These are phyloP conservation scores for Perdita meconis DNA, from an alignment of 2,888 invertebrate genomes.

Conservation along the genomic window DNA sequence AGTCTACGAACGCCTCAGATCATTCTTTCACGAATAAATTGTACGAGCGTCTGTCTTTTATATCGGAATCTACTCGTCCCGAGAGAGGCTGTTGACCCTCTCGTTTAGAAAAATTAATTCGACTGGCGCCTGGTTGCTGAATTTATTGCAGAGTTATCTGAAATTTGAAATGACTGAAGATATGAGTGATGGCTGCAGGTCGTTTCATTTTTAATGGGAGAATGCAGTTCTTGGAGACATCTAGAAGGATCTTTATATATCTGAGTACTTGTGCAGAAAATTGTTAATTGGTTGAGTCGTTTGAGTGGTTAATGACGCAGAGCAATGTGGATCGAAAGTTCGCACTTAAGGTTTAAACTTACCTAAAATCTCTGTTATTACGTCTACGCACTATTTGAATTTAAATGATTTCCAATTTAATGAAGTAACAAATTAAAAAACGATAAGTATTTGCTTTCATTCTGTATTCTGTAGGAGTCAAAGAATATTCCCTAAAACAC, in stretches of 20 bases:
- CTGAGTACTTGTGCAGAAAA: background rate
- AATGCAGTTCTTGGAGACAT: background rate
- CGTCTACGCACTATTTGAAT: too few relatives aligned
- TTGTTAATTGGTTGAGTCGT: background rate
- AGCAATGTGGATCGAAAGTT: too few relatives aligned
- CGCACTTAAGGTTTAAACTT: too few relatives aligned
- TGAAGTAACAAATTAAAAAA: too few relatives aligned
- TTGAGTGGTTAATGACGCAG: background rate
- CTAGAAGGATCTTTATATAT: background rate
- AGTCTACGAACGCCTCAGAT: slow-evolving; percentile 66
- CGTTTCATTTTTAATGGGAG: background rate
- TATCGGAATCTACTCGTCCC: slow-evolving; percentile 36
- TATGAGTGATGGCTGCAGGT: background rate
- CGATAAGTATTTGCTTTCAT: too few relatives aligned
- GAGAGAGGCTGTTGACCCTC: slow-evolving; percentile 17
- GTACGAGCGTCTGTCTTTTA: slow-evolving; percentile 71
- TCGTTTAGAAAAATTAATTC: background rate
- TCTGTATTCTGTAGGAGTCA: too few relatives aligned
- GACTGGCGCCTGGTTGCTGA: slow-evolving; percentile 8
- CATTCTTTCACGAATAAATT: slow-evolving; percentile 62
- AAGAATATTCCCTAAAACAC: too few relatives aligned
- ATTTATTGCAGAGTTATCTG: background rate
- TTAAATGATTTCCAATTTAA: too few relatives aligned
- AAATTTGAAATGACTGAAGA: background rate
- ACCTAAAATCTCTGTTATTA: too few relatives aligned